Evolutionary conservation across 2,888 invertebrate species (phyloP).

Genomic region (Lepidonotus clava): DNA sequence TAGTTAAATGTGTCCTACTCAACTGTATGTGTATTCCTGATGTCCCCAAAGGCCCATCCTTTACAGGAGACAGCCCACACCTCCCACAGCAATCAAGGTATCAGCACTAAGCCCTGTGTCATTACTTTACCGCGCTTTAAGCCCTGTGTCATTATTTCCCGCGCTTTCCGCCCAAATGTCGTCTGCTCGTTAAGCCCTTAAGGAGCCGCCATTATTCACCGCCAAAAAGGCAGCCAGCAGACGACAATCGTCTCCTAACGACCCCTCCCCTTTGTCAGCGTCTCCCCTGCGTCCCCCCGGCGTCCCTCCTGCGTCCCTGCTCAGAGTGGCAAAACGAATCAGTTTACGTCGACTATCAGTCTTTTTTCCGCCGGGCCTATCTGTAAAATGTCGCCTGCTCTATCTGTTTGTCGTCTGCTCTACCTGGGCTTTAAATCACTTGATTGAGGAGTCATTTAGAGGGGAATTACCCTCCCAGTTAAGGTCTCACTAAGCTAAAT

Average conservation of each 20-base stretch:
- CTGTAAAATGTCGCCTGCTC: too few species aligned
- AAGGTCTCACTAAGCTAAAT: background rate
- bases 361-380: too few species aligned
- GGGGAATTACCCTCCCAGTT: background rate
- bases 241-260: background rate
- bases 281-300: too few species aligned
- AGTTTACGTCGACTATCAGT: constrained; percentile 5
- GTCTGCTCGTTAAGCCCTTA: background rate
- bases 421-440: too few species aligned
- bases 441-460: constrained; percentile 1
- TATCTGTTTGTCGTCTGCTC: too few species aligned
- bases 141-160: background rate
- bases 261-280: background rate
- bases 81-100: background rate
- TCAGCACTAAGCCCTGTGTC: constrained; percentile 4
- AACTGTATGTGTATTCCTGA: too few species aligned
- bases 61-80: background rate
- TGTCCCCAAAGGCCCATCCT: background rate
- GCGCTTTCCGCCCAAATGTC: background rate
- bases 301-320: too few species aligned
- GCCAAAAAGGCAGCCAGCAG: background rate
- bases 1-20: too few species aligned
- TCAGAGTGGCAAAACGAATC: background rate
- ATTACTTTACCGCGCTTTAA: background rate
- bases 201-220: background rate